phyloP scores from a whole-genome alignment of 2,113 vertebrate species.

The Thalassoma bifasciatum region DNA sequence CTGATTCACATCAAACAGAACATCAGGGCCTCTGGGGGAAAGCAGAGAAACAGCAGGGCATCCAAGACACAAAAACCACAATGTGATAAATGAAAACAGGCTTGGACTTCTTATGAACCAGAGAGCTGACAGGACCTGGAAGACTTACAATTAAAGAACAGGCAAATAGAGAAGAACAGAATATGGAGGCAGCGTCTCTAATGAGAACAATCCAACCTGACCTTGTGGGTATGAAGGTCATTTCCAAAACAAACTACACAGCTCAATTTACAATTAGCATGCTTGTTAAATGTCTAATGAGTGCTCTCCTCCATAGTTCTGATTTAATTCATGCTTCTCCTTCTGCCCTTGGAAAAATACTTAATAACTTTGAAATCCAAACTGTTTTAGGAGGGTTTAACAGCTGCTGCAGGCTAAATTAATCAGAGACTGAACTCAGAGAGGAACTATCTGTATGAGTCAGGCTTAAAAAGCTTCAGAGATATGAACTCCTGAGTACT shows the following conservation, averaged over 20 bases:
- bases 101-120: not conserved
- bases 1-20: too few species aligned
- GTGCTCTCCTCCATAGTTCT: not conserved
- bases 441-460: too few species aligned
- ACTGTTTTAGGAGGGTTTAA: constrained; percentile 1
- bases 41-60: not conserved
- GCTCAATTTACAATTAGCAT: constrained; percentile 13
- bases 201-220: not conserved
- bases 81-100: not conserved
- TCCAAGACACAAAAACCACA: not conserved
- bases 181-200: not conserved
- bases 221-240: constrained; percentile 4
- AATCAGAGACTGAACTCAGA: not conserved
- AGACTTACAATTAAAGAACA: not conserved
- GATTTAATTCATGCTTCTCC: not conserved
- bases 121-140: not conserved
- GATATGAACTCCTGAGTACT: too few species aligned
- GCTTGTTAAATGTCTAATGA: not conserved
- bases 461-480: too few species aligned
- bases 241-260: not conserved
- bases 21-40: too few species aligned
- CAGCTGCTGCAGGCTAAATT: not conserved
- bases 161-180: not conserved
- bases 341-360: not conserved
- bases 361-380: constrained; percentile 15